phyloP scores from a whole-genome alignment of 2,888 invertebrate genomes.

The Molanna angustata region DNA sequence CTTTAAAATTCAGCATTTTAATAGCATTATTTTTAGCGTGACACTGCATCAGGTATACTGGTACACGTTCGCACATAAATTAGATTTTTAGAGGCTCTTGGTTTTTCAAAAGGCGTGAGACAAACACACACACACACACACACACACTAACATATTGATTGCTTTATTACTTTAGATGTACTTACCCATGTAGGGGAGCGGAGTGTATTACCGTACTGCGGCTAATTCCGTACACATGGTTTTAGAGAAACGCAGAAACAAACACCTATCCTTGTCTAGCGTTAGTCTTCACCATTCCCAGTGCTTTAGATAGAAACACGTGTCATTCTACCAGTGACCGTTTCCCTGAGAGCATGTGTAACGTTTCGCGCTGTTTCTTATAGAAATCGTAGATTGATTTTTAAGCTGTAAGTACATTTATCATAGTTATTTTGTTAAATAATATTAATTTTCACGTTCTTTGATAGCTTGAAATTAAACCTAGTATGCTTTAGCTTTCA shows the following conservation, averaged over 20 bases:
- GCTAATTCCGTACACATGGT: not conserved
- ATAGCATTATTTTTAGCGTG: too few relatives aligned
- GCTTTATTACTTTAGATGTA: too few relatives aligned
- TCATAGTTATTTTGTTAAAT: not conserved
- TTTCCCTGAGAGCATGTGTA: not conserved
- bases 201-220: not conserved
- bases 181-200: not conserved
- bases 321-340: not conserved
- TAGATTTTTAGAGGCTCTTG: too few relatives aligned
- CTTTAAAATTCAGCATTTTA: too few relatives aligned
- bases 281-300: not conserved
- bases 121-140: too few relatives aligned
- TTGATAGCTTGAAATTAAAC: not conserved
- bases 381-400: not conserved
- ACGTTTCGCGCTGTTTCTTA: not conserved
- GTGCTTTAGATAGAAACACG: not conserved
- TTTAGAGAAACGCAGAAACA: not conserved
- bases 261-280: not conserved
- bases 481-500: not conserved
- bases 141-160: too few relatives aligned
- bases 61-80: too few relatives aligned
- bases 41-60: too few relatives aligned
- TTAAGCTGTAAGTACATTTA: not conserved
- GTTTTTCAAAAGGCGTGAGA: too few relatives aligned
- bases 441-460: not conserved